Evolutionary conservation across 2,797 vertebrate genomes (phyloP), one percentile per base, ranked within the genome.

Genomic region (Melanotaenia nigrans): DNA sequence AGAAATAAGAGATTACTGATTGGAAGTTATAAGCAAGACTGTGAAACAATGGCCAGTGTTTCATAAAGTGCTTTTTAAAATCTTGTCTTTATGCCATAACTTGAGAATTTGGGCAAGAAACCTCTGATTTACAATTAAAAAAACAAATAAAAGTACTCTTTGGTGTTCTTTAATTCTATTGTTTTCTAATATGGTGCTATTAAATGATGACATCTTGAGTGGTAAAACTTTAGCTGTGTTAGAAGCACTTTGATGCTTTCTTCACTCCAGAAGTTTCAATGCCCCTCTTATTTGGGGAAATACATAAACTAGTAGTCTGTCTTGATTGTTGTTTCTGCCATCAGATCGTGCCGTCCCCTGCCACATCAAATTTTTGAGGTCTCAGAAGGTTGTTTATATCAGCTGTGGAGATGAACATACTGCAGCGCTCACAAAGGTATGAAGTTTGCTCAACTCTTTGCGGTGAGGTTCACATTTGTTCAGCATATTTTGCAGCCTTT

Each of bases 351-450:
- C 96, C 22, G 96, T 97, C 35, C 98, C 98, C 0, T 99, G 97
- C 81, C 98, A 98, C 4, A 97, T 99, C 86, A 99, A 99, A 82
- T 96, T 97, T 83, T 85, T 99, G 85, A 90, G 98, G 62, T 96
- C 95, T 45, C 98, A 99, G 78, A 98, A 98, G 82, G 96, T 99
- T 16, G 97, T 99, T 80, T 97, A 97, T 86, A 97, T 99, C 89
- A 97, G 96, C 87, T 99, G 98, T 89, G 98, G 97, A 76, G 96
- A 96, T 60, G 96, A 98, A 28, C 98, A 99, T 71, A 99, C 98
- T 0, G 97, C 97, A 49, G 96, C 98, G 22, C 93, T 99, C 71
- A 99, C 98, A 64, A 99, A 99, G 96, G 98, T 99, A 94, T 0
- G 4, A 2, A 18, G 32, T 5, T 1, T 16, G 22, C 40, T 51